Base-by-base conservation (phyloP, 2,797 vertebrate species). In the Taenioides sp. region DNA sequence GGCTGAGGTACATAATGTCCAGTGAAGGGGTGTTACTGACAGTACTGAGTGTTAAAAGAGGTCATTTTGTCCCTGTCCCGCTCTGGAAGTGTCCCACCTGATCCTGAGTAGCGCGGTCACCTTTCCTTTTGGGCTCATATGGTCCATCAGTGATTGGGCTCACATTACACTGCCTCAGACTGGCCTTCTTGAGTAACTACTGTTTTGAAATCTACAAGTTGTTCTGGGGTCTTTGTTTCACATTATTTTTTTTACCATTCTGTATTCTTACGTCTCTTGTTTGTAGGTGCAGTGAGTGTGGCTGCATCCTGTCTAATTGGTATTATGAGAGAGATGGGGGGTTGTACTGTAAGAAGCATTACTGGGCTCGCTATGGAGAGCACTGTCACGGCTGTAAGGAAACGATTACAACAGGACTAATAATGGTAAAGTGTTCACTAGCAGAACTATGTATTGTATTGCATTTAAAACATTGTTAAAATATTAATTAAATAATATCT, bases 331-430 rank as follows among this genome's bases (percentile, higher is more conserved):
- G 94, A 90, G 96, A 97, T 69, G 96, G 95, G 17, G 94, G 90
- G 79, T 93, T 96, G 40, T 98, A 94, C 94, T 99, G 98, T 87
- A 97, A 97, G 91, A 97, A 96, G 86, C 96, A 99, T 92, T 99
- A 98, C 91, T 98, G 96, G 96, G 87, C 87, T 4, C 95, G 89
- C 23, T 99, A 96, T 0, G 97, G 97, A 70, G 97, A 98, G 79
- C 95, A 96, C 59, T 99, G 98, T 87, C 95, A 96, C 0, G 96
- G 97, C 76, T 99, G 98, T 89, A 93, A 93, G 0, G 97, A 98
- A 75, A 90, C 96, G 65, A 97, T 99, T 89, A 91, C 94, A 80
- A 97, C 96, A 63, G 98, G 98, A 52, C 93, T 98, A 55, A 94
- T 99, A 80, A 99, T 99, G 98, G 98, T 99, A 89, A 27, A 16